These are phyloP conservation scores for Catostylus mosaicus DNA, from an alignment of 30 jellyfish, hydroid and myxozoan genomes.

Conservation along the genomic window DNA sequence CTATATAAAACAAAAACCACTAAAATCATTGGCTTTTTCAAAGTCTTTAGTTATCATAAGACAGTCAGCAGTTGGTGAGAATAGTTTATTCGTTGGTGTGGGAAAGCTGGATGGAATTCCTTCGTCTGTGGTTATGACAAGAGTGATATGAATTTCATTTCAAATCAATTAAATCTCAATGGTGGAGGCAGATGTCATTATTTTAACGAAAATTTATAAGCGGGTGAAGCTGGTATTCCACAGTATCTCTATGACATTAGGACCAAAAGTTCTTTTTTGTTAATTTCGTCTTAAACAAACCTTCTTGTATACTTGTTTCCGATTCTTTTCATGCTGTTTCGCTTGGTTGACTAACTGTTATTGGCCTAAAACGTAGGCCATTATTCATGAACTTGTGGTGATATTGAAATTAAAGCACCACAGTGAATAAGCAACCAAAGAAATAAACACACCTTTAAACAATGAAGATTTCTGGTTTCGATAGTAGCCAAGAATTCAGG, in stretches of 20 bases:
- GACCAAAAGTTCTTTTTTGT: background rate
- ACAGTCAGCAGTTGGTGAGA: too few relatives aligned
- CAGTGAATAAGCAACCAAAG: background rate
- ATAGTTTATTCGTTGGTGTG: too few relatives aligned
- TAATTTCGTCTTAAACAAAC: background rate
- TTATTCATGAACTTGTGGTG: background rate
- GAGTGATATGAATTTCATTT: background rate
- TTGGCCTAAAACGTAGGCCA: background rate
- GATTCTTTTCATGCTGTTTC: background rate
- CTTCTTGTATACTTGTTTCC: background rate
- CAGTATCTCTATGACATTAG: background rate
- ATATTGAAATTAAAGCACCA: too few relatives aligned
- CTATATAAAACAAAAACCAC: too few relatives aligned
- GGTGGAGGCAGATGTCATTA: conserved; percentile 5
- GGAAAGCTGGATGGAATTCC: too few relatives aligned
- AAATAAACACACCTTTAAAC: background rate
- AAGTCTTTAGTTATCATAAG: too few relatives aligned
- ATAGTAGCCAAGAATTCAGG: too few relatives aligned
- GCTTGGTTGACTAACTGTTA: background rate
- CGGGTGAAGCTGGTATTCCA: background rate
- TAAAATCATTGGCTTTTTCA: too few relatives aligned
- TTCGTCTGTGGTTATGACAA: too few relatives aligned
- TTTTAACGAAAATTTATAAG: background rate
- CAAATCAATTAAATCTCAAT: background rate
- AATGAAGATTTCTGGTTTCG: background rate